These are phyloP conservation scores for Brachypteracias leptosomus DNA, from an alignment of 2,113 vertebrate genomes.

Conservation along the genomic window DNA sequence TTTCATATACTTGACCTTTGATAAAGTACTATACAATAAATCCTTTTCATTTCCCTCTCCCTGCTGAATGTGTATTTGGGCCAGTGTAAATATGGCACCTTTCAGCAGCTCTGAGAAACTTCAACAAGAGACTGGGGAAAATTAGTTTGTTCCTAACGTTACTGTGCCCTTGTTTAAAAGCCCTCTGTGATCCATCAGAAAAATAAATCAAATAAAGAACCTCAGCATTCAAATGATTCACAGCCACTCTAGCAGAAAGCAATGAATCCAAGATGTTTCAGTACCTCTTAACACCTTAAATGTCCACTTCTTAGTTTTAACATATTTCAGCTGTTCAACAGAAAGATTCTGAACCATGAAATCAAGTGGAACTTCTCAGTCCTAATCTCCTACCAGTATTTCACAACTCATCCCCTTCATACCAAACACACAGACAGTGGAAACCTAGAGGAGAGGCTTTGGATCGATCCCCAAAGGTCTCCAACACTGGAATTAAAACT, in stretches of 20 bases:
- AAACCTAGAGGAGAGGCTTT: background rate
- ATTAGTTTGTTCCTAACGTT: slow-evolving; percentile 44
- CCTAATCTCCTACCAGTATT: background rate
- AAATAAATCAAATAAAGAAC: slow-evolving; percentile 12
- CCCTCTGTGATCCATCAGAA: background rate
- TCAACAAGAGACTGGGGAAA: slow-evolving; percentile 26
- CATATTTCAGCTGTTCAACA: background rate
- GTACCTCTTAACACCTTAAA: background rate
- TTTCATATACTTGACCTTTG: slow-evolving; percentile 70
- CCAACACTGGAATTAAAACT: background rate
- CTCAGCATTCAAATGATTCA: slow-evolving; percentile 1
- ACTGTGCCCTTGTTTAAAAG: slow-evolving; percentile 20
- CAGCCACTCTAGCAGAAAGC: background rate
- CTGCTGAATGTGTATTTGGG: slow-evolving; percentile 24
- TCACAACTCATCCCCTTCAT: background rate
- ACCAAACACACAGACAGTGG: background rate
- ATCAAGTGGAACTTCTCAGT: background rate
- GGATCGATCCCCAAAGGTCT: background rate
- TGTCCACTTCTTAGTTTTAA: background rate
- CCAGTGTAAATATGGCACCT: slow-evolving; percentile 24
- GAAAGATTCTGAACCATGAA: background rate
- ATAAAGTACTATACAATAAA: slow-evolving; percentile 58
- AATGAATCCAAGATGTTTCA: background rate
- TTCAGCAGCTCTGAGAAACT: slow-evolving; percentile 9
- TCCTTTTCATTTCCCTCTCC: slow-evolving; percentile 56